phyloP scores from a whole-genome alignment of 2,113 vertebrate species.

The Eurypyga helias region DNA sequence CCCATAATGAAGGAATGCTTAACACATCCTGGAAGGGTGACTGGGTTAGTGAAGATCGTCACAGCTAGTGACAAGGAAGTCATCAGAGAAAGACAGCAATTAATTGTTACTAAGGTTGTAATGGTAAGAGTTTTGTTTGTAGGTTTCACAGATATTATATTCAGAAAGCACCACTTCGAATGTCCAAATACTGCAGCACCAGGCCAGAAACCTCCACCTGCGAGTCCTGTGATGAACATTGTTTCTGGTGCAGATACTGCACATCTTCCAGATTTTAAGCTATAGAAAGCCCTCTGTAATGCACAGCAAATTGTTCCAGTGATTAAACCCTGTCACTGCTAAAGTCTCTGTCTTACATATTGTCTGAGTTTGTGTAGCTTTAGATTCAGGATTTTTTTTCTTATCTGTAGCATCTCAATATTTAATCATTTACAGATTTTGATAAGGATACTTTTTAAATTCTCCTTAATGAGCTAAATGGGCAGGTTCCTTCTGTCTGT shows the following conservation, averaged over 20 bases:
- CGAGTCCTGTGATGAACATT: neutral
- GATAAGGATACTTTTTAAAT: neutral
- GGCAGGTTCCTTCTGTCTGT: neutral
- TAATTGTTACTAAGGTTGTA: neutral
- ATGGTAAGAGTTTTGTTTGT: neutral
- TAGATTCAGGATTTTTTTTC: neutral
- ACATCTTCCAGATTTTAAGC: neutral
- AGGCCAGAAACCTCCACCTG: neutral
- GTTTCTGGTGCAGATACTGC: neutral
- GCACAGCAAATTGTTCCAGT: neutral
- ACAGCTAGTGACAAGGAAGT: neutral
- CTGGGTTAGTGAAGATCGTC: neutral
- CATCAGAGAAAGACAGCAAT: neutral
- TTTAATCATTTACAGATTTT: neutral
- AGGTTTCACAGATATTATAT: neutral
- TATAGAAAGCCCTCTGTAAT: neutral
- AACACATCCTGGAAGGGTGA: neutral
- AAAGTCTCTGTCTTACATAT: neutral
- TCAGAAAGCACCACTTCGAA: neutral
- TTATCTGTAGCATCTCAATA: neutral
- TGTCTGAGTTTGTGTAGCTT: neutral
- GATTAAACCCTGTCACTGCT: neutral
- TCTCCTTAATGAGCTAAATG: neutral
- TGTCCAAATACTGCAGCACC: neutral
- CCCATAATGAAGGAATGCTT: neutral